Base-by-base conservation (phyloP, 2,888 invertebrate species). In the Tineola bisselliella region DNA sequence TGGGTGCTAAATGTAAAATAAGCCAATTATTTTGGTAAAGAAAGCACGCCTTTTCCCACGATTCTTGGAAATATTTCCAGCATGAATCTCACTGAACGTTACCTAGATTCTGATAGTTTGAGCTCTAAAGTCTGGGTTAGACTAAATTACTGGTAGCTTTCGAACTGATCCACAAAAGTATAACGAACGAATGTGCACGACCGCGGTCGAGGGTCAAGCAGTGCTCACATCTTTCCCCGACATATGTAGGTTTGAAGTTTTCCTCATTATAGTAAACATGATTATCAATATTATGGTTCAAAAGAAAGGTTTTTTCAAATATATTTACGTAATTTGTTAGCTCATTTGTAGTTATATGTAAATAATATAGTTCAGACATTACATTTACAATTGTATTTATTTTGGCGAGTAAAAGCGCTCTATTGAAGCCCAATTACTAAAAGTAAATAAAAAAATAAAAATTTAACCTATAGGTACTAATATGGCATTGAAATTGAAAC, bases 111-210 rank as follows among this genome's bases (percentile, higher is more conserved):
- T 58, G 58, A 13, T 33, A 8, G 18, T 52, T 13, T 8, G 48
- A 48, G 48, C 10, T 5, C 48, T 48, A 48, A 33, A 58, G 12
- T 58, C 59, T 19, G 12, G 19, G 13, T 33, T 58, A 31, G 12
- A 73, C 72, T 72, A 70, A 76, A 74, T 74, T 73, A 76, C 75
- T 75, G 72, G 80, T 79, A 77, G 77, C 76, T 74, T 76, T 78
- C 71, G 76, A 70, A 70, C 17, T 43, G 73, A 71, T 58, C 73
- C 69, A 73, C 73, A 74, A 75, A 80, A 77, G 78, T 77, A 71
- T 71, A 75, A 78, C 75, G 74, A 80, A 72, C 74, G 72, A 65
- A 68, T 67, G 70, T 68, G 71, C 77, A 76, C 77, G 77, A 74
- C 69, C 69, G 68, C 63, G 74, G 74, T 70, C 70, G 69, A 64